Percentiles rank a stretch among this genome's conserved stretches.
These are phyloP conservation scores for Oryzias woworae DNA, from an alignment of 2,113 vertebrate genomes.

Conservation along the genomic window DNA sequence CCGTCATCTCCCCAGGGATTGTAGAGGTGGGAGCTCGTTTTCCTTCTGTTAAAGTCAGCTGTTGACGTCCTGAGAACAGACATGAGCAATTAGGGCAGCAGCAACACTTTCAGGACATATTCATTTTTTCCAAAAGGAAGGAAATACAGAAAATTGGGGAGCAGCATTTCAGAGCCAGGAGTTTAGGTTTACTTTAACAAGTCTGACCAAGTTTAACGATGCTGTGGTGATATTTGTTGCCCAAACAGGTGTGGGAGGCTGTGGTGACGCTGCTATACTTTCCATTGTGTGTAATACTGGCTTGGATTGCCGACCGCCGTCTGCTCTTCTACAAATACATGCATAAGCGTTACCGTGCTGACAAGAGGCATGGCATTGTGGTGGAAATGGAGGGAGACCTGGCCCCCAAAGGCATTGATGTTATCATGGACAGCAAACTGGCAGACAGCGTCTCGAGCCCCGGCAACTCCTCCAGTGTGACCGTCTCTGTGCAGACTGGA, in stretches of 20 bases:
- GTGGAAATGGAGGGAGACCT: slow-evolving; percentile 90
- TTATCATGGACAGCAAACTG: slow-evolving; percentile 80
- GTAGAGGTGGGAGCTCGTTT: slow-evolving; percentile 78
- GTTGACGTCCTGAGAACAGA: too few relatives aligned
- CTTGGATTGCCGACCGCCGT: slow-evolving; percentile 93
- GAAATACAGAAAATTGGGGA: too few relatives aligned
- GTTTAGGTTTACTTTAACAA: too few relatives aligned
- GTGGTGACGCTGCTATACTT: slow-evolving; percentile 90
- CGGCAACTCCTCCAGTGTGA: slow-evolving; percentile 63
- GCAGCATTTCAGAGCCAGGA: too few relatives aligned
- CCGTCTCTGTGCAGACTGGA: slow-evolving; percentile 76
- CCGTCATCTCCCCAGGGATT: slow-evolving; percentile 89
- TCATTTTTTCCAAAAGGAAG: too few relatives aligned
- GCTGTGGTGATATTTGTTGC: background rate
- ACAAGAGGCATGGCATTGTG: slow-evolving; percentile 90
- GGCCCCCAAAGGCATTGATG: slow-evolving; percentile 80
- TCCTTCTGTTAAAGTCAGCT: too few relatives aligned
- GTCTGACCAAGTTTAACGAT: background rate
- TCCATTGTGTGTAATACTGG: slow-evolving; percentile 89
- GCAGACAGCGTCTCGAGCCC: slow-evolving; percentile 42
- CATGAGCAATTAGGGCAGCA: too few relatives aligned
- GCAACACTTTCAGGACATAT: too few relatives aligned
- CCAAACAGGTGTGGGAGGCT: slow-evolving; percentile 87
- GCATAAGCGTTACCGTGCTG: slow-evolving; percentile 88
- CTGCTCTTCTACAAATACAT: slow-evolving; percentile 94